Base-by-base conservation (phyloP, 2,888 invertebrate species). In the Calameuta filiformis region DNA sequence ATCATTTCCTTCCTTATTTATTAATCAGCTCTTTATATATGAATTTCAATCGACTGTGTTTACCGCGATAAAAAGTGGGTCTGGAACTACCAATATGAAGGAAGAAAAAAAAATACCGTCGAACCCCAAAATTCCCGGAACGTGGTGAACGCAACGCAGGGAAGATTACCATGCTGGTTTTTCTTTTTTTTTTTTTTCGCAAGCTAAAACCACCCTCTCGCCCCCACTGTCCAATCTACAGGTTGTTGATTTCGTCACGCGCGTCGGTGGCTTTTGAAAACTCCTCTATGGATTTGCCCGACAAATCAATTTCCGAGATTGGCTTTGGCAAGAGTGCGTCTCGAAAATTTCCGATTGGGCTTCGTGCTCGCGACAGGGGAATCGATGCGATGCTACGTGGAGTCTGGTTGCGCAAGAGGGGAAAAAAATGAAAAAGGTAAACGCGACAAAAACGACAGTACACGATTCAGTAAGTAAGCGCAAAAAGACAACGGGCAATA, bases 251-350 rank as follows among this genome's bases (percentile, higher is more conserved):
- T 34, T 15, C 71, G 71, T 71, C 34, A 34, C 71, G 71, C 15
- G 34, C 71, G 30, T 11, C 71, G 30, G 30, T 31, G 71, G 71
- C 71, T 71, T 34, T 71, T 33, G 31, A 33, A 56, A 56, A 31
- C 35, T 75, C 23, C 75, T 12, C 68, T 35, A n/a, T 35, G 71
- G 15, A 76, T 76, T 71, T 76, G 71, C 30, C 33, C 37, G 76
- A 69, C 37, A 69, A 35, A 69, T 76, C 35, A 34, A 56, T 56
- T 56, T 56, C 56, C 56, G 56, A 56, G 56, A 56, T 56, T 56
- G 56, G 56, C 56, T 56, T 56, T 56, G 23, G 56, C 56, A 23
- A 56, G 23, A 23, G 56, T 56, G 56, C 56, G 56, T 56, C 56
- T 56, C 56, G 9, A 23, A 56, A 23, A 56, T 56, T 56, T 56